Conservation (phyloP, 2,113 vertebrate species). For the Melanostigma gelatinosum region DNA sequence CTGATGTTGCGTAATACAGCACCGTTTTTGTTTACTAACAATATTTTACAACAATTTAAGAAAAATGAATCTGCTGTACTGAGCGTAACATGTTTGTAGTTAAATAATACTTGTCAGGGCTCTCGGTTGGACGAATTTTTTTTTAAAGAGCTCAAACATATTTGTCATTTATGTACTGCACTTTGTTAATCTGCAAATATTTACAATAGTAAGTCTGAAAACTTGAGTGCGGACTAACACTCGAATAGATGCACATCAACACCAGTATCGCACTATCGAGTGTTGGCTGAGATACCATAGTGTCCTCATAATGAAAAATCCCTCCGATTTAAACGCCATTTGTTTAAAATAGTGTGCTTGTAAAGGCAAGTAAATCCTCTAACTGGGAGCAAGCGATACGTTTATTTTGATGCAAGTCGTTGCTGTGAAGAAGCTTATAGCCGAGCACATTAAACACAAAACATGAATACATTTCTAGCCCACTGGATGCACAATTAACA, state of each 20-base stretch:
- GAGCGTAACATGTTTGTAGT: not conserved
- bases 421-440: not conserved
- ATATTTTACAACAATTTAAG: not conserved
- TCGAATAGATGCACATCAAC: not conserved
- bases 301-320: not conserved
- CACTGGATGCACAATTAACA: not conserved
- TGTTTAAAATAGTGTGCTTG: not conserved
- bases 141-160: too few species aligned
- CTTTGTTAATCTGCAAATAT: not conserved
- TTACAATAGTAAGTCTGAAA: not conserved
- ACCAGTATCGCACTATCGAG: too few species aligned
- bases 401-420: not conserved
- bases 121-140: not conserved
- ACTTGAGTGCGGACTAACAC: not conserved
- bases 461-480: accelerated
- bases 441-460: not conserved
- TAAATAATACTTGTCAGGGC: not conserved
- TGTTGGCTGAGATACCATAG: not conserved
- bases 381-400: not conserved
- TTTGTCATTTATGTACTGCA: not conserved
- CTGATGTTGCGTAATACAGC: not conserved
- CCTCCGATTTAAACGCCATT: not conserved
- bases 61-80: not conserved
- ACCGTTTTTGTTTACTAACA: not conserved
- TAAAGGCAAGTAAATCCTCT: too few species aligned